Evolutionary conservation across 1,140 invertebrate genomes (phyloP).

Genomic region (Holcopasites calliopsidis): DNA sequence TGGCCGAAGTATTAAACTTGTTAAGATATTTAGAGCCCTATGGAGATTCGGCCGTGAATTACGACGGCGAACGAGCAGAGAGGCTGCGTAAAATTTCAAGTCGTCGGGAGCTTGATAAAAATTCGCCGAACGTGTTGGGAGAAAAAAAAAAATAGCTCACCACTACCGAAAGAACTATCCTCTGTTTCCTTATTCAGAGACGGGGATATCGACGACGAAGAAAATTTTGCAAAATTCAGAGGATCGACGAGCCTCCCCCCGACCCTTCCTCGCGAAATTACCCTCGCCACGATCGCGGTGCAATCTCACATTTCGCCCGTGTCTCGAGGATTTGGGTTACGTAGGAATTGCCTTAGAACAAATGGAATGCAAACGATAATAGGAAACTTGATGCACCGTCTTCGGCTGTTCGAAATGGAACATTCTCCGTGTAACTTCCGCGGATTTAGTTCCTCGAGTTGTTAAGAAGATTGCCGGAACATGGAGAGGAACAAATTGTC

Average conservation of each 20-base stretch:
- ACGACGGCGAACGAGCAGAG: conserved; percentile 26
- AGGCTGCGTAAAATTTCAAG: conserved; percentile 48
- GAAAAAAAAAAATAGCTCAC: conserved; percentile 2
- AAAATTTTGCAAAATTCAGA: neutral
- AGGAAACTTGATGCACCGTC: neutral
- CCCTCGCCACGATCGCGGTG: no score
- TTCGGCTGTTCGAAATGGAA: neutral
- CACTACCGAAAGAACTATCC: neutral
- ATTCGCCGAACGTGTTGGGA: no score
- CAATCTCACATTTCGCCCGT: neutral
- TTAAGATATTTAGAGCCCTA: conserved; percentile 62
- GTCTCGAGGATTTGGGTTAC: neutral
- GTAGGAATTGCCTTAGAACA: neutral
- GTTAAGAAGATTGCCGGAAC: neutral
- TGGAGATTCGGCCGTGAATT: conserved; percentile 57
- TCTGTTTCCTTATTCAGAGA: conserved; percentile 33
- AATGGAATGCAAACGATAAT: conserved; percentile 14
- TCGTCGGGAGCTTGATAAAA: conserved; percentile 40
- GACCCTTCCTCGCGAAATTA: no score
- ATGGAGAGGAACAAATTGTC: neutral
- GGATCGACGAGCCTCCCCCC: neutral
- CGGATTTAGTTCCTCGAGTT: neutral
- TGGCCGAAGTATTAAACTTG: conserved; percentile 60
- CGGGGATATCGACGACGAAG: no score
- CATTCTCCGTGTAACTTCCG: neutral